Conservation (phyloP, 37 sponge, comb jelly and placozoan species). For the Cladorhizidae sp. region DNA sequence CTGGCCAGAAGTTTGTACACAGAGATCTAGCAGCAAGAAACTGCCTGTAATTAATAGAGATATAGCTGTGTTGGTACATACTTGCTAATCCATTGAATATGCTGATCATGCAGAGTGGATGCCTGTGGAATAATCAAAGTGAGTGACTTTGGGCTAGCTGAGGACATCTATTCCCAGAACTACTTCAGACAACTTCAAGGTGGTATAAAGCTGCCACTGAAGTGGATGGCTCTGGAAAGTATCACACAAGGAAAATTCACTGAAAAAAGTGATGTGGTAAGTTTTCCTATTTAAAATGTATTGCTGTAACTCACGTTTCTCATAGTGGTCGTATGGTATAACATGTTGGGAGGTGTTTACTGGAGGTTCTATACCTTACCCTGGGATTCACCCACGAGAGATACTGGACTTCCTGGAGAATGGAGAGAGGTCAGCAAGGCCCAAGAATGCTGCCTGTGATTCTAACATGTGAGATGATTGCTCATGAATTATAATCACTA, state of each 20-base stretch:
- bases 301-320: too few species aligned
- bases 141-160: slow-evolving; percentile 29
- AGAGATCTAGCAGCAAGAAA: too few species aligned
- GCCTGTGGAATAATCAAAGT: slow-evolving; percentile 3
- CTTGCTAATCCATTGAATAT: too few species aligned
- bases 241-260: slow-evolving; percentile 8
- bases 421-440: slow-evolving; percentile 15
- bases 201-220: slow-evolving; percentile 14
- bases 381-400: slow-evolving; percentile 20
- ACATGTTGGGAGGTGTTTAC: slow-evolving; percentile 54
- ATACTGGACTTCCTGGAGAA: slow-evolving; percentile 2
- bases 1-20: too few species aligned
- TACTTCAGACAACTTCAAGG: slow-evolving; percentile 17
- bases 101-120: neutral
- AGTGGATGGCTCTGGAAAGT: slow-evolving; percentile 42
- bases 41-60: neutral
- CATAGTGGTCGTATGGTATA: slow-evolving; percentile 56
- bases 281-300: neutral
- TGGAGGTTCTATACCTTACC: slow-evolving; percentile 39
- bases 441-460: slow-evolving; percentile 28
- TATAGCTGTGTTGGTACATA: neutral
- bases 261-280: slow-evolving; percentile 33
- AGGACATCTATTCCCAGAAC: slow-evolving; percentile 13
- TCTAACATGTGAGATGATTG: slow-evolving; percentile 55
- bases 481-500: too few species aligned